Evolutionary conservation across 2,113 vertebrate genomes (phyloP).

Genomic region (Limnothrissa miodon): DNA sequence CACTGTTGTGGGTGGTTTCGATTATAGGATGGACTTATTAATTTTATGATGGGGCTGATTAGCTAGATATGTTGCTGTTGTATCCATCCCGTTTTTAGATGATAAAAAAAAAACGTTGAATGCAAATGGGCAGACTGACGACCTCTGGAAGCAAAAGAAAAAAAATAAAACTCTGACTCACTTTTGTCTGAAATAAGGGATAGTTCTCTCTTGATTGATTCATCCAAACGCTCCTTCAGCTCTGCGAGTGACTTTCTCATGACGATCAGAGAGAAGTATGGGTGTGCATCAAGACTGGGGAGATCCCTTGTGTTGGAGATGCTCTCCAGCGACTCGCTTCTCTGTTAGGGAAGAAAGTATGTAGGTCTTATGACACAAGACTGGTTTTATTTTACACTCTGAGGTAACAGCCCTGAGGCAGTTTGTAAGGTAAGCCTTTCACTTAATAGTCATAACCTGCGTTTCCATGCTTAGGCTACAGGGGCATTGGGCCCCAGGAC

Average conservation of each 20-base stretch:
- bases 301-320: slow-evolving; percentile 47
- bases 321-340: background rate
- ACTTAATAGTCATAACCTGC: background rate
- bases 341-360: background rate
- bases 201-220: slow-evolving; percentile 58
- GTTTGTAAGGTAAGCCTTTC: background rate
- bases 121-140: too few relatives aligned
- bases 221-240: slow-evolving; percentile 55
- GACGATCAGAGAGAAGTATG: slow-evolving; percentile 63
- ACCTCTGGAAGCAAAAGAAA: too few relatives aligned
- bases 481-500: too few relatives aligned
- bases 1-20: background rate
- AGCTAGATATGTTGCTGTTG: too few relatives aligned
- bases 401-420: background rate
- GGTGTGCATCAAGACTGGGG: slow-evolving; percentile 59
- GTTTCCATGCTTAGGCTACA: background rate
- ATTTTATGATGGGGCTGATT: too few relatives aligned
- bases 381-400: background rate
- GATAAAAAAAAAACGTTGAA: too few relatives aligned
- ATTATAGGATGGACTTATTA: too few relatives aligned
- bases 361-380: background rate
- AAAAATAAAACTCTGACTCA: background rate
- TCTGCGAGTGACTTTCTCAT: slow-evolving; percentile 58
- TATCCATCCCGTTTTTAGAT: too few relatives aligned
- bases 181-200: slow-evolving; percentile 63